A percentile compares a stretch with the other conserved stretches of the same genome.
Evolutionary conservation across 2,888 invertebrate species (phyloP).

Genomic region (Agrochola lota): DNA sequence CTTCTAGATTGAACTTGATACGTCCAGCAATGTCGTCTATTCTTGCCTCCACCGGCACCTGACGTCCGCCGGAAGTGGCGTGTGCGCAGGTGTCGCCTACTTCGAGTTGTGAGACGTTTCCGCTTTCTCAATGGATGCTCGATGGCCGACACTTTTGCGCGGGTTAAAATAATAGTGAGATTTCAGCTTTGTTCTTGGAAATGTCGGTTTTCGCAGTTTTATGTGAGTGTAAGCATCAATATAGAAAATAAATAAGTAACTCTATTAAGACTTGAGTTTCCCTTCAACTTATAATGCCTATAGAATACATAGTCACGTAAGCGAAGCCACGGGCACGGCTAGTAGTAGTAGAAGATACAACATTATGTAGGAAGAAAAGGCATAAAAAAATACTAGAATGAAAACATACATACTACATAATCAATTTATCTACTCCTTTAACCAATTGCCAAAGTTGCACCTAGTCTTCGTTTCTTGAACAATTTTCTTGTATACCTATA

Average conservation of each 20-base stretch:
- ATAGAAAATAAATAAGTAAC: neutral
- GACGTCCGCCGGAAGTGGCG: conserved; percentile 71
- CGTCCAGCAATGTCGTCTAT: conserved; percentile 65
- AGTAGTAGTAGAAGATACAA: neutral
- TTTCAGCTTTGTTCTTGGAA: conserved; percentile 15
- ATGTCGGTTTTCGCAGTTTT: neutral
- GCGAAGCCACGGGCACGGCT: neutral
- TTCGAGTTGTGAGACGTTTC: conserved; percentile 63
- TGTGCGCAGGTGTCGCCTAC: conserved; percentile 68
- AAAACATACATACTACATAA: neutral
- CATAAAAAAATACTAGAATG: neutral
- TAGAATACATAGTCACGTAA: too few relatives aligned
- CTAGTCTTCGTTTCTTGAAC: too few relatives aligned
- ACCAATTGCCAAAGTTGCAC: neutral
- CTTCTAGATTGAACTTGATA: conserved; percentile 65
- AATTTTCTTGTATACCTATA: neutral
- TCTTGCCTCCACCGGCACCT: conserved; percentile 58
- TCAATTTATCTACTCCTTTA: neutral
- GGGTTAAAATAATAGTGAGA: conserved; percentile 42
- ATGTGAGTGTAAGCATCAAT: neutral
- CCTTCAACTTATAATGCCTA: neutral
- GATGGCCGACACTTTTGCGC: conserved; percentile 28
- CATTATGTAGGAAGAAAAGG: neutral
- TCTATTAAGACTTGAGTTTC: neutral
- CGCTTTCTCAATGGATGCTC: conserved; percentile 64